Evolutionary conservation across 2,113 vertebrate species (phyloP).

Genomic region (Agelaius phoeniceus): DNA sequence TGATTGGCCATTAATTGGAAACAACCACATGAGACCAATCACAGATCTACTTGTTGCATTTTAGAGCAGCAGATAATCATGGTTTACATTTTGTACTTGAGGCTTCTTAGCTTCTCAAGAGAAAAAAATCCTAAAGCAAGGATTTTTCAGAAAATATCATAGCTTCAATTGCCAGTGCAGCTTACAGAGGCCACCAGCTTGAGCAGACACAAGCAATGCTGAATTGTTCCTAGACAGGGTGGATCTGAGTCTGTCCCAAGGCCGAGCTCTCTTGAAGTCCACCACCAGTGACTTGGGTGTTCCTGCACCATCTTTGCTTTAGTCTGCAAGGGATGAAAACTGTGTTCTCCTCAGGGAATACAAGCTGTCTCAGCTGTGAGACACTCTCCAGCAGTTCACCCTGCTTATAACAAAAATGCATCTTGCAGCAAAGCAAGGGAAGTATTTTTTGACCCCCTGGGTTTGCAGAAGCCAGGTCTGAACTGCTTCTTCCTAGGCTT

Average conservation of each 20-base stretch:
- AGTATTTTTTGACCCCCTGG: background rate
- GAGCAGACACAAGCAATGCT: background rate
- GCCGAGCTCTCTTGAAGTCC: background rate
- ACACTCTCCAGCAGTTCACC: background rate
- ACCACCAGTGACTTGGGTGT: accelerated
- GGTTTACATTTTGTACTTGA: too few species aligned
- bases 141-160: too few species aligned
- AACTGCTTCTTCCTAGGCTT: background rate
- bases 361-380: background rate
- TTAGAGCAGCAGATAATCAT: too few species aligned
- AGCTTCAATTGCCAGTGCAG: background rate
- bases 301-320: background rate
- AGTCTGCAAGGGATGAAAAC: background rate
- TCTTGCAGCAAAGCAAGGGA: background rate
- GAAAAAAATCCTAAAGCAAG: too few species aligned
- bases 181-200: background rate
- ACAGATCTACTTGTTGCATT: too few species aligned
- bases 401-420: background rate
- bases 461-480: background rate
- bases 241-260: background rate
- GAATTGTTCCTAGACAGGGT: background rate
- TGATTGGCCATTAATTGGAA: too few species aligned
- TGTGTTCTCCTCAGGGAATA: background rate
- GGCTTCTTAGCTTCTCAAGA: too few species aligned
- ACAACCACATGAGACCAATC: too few species aligned